Percentiles rank a stretch among this genome's conserved stretches.
phyloP scores from a whole-genome alignment of 2,888 invertebrate genomes.

The Chouioia cunea region DNA sequence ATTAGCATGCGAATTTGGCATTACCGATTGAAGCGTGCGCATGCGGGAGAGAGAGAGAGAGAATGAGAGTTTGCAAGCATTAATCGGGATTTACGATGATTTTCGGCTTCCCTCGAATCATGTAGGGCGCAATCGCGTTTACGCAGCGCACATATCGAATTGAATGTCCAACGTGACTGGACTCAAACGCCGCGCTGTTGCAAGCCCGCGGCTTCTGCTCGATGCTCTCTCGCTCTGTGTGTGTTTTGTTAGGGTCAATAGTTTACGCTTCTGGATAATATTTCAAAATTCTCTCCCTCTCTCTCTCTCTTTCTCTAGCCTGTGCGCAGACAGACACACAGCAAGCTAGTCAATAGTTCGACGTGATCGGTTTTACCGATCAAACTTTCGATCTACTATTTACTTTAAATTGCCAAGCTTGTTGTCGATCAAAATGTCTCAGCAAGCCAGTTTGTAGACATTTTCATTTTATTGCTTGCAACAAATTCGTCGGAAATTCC shows the following conservation, averaged over 20 bases:
- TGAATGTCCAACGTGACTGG: conserved; percentile 44
- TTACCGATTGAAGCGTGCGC: neutral
- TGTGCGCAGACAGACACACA: neutral
- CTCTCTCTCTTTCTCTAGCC: neutral
- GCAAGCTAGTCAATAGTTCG: too few species aligned
- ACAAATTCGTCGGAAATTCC: too few species aligned
- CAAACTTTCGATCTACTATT: too few species aligned
- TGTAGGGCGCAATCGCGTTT: conserved; percentile 15
- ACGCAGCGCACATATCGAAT: conserved; percentile 36
- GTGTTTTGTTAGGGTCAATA: neutral
- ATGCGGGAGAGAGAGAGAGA: neutral
- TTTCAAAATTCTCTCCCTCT: conserved; percentile 3
- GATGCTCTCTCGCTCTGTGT: too few species aligned
- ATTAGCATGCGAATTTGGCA: conserved; percentile 45
- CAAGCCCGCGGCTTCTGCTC: neutral
- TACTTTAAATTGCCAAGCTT: too few species aligned
- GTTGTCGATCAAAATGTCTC: too few species aligned
- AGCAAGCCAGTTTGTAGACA: too few species aligned
- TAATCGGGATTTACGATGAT: conserved; percentile 46
- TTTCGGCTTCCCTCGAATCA: conserved; percentile 31
- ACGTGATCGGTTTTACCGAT: too few species aligned
- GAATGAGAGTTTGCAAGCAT: conserved; percentile 12
- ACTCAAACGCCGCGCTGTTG: conserved; percentile 11
- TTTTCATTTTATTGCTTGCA: too few species aligned
- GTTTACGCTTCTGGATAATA: too few species aligned